phyloP scores from a whole-genome alignment of 2,797 vertebrate genomes.

The Esox lucius region DNA sequence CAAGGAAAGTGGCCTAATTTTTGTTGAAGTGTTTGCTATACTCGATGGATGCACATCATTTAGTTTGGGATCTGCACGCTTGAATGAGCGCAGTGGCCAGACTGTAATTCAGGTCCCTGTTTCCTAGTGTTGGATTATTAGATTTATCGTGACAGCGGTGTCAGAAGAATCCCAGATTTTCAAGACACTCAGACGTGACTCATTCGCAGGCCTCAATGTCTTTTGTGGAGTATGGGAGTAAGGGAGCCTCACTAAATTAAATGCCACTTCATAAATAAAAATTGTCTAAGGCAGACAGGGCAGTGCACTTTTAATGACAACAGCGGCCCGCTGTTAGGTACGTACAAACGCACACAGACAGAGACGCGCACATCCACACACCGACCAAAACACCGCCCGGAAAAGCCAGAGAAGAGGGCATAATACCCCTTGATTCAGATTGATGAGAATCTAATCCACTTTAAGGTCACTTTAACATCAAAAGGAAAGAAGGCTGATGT shows the following conservation, averaged over 20 bases:
- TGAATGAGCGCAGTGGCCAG: conserved; percentile 22
- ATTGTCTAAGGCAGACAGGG: conserved; percentile 60
- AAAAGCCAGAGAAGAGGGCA: conserved; percentile 64
- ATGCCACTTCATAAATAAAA: conserved; percentile 76
- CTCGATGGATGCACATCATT: neutral
- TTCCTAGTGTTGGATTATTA: conserved; percentile 65
- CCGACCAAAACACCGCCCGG: conserved; percentile 51
- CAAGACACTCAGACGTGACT: conserved; percentile 67
- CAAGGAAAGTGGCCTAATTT: neutral
- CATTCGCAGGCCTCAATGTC: conserved; percentile 61
- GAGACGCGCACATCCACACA: conserved; percentile 35
- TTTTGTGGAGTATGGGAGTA: conserved; percentile 64
- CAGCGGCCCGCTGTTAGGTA: conserved; percentile 60
- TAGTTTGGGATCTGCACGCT: neutral
- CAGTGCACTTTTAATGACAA: conserved; percentile 60
- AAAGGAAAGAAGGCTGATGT: conserved; percentile 65
- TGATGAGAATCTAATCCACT: conserved; percentile 77
- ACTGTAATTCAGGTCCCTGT: conserved; percentile 46
- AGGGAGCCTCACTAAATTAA: conserved; percentile 76
- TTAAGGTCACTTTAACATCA: conserved; percentile 73
- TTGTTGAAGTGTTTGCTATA: no score
- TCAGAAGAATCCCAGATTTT: conserved; percentile 70
- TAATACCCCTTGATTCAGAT: conserved; percentile 73
- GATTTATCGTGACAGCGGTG: conserved; percentile 65
- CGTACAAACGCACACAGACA: conserved; percentile 40